Conservation (phyloP, 2,113 vertebrate species). For the Alethe diademata region DNA sequence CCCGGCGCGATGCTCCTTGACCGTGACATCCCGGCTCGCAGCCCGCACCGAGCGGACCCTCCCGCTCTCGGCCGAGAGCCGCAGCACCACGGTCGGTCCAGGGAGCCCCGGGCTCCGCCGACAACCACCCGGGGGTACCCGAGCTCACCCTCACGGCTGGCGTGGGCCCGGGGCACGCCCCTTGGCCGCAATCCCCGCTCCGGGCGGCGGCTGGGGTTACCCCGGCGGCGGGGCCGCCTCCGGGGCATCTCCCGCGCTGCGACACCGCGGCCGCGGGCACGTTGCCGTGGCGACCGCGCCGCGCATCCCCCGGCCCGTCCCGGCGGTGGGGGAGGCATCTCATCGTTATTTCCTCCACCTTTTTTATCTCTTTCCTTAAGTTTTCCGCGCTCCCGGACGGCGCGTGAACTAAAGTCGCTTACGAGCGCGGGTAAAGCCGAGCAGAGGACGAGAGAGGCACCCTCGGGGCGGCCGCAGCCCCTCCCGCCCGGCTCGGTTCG, state of each 20-base stretch:
- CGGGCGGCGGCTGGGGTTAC: not conserved
- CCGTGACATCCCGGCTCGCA: not conserved
- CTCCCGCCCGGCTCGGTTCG: not conserved
- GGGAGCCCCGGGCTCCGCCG: no score
- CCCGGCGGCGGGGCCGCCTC: not conserved
- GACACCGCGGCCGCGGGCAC: not conserved
- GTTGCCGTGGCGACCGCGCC: not conserved
- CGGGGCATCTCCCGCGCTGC: not conserved
- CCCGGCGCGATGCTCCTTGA: rapidly evolving
- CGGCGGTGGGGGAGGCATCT: not conserved
- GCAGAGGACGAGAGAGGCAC: not conserved
- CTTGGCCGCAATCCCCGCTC: not conserved
- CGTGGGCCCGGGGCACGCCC: not conserved
- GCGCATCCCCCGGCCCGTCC: not conserved
- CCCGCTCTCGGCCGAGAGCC: not conserved
- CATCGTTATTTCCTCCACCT: not conserved
- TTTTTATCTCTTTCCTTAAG: not conserved
- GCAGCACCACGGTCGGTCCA: no score
- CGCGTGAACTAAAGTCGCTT: not conserved
- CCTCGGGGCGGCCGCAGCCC: not conserved
- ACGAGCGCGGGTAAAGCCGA: not conserved
- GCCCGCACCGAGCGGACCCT: not conserved
- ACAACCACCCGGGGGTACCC: no score
- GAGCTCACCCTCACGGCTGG: not conserved
- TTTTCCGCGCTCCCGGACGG: not conserved